These are phyloP conservation scores for Sorex maritimensis DNA, from an alignment of 2,797 vertebrate genomes.

Conservation along the genomic window DNA sequence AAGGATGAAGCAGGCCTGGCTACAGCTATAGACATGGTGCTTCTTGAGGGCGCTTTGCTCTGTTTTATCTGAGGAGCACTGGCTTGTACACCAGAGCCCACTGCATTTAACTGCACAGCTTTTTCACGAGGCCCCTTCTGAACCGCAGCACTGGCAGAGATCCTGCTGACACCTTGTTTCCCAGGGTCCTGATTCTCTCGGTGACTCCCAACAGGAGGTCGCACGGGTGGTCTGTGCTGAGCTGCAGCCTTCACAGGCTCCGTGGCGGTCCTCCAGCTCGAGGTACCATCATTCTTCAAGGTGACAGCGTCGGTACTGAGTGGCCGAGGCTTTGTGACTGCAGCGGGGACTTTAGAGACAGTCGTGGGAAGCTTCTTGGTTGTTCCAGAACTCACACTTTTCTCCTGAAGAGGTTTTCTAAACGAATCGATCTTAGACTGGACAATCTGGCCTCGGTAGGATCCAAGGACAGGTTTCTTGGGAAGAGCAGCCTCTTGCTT, in stretches of 20 bases:
- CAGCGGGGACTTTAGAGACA: slow-evolving; percentile 75
- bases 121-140: slow-evolving; percentile 61
- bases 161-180: slow-evolving; percentile 62
- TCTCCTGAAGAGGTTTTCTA: slow-evolving; percentile 90
- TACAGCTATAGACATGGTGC: slow-evolving; percentile 51
- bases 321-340: slow-evolving; percentile 65
- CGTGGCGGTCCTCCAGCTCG: neutral
- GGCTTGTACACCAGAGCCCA: slow-evolving; percentile 42
- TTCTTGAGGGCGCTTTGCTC: slow-evolving; percentile 27
- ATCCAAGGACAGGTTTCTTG: slow-evolving; percentile 92
- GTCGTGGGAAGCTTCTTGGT: slow-evolving; percentile 67
- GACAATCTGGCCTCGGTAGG: slow-evolving; percentile 95
- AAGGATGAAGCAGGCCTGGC: slow-evolving; percentile 56
- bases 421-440: slow-evolving; percentile 97
- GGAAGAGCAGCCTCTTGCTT: slow-evolving; percentile 84
- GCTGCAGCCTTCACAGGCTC: slow-evolving; percentile 54
- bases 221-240: slow-evolving; percentile 76
- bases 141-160: slow-evolving; percentile 38
- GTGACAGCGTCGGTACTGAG: rapidly evolving
- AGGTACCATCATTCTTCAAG: slow-evolving; percentile 49
- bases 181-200: slow-evolving; percentile 17
- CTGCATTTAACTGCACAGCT: slow-evolving; percentile 56
- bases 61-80: slow-evolving; percentile 65
- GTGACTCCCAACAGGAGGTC: slow-evolving; percentile 72
- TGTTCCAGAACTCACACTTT: slow-evolving; percentile 72